phyloP scores from a whole-genome alignment of 2,113 vertebrate species.

The Crotalus tigris region DNA sequence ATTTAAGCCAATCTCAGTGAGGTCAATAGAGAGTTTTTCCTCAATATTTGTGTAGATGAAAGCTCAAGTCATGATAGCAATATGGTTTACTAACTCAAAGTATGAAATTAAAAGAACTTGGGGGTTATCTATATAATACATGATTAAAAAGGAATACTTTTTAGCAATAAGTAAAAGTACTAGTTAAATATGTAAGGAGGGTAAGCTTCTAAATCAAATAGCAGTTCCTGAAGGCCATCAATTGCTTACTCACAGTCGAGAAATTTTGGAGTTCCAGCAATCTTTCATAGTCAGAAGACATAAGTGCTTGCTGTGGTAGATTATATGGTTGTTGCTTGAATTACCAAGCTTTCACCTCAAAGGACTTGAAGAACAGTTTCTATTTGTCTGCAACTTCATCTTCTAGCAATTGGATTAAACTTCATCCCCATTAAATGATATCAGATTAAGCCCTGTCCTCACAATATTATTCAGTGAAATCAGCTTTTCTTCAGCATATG shows the following conservation, averaged over 20 bases:
- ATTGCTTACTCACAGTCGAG: not conserved
- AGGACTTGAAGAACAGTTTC: not conserved
- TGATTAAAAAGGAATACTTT: not conserved
- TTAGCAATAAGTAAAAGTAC: not conserved
- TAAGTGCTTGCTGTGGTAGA: not conserved
- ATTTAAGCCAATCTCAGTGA: not conserved
- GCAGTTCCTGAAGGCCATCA: not conserved
- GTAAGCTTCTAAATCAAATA: not conserved
- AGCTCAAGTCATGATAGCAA: not conserved
- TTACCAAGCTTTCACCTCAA: not conserved
- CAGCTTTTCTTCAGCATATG: not conserved
- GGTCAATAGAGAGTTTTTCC: not conserved
- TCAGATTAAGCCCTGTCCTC: not conserved
- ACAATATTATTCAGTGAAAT: not conserved
- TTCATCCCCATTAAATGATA: not conserved
- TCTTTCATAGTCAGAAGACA: not conserved
- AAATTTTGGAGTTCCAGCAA: not conserved
- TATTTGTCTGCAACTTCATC: not conserved
- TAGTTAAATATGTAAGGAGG: not conserved
- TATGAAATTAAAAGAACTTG: not conserved
- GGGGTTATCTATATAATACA: not conserved
- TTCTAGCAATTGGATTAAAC: not conserved
- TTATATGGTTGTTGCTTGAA: not conserved
- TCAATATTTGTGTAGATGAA: not conserved
- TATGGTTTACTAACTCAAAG: not conserved